A percentile compares a stretch with the other conserved stretches of the same genome.
phyloP scores from a whole-genome alignment of 2,888 invertebrate species.

The Hypomecis punctinalis region DNA sequence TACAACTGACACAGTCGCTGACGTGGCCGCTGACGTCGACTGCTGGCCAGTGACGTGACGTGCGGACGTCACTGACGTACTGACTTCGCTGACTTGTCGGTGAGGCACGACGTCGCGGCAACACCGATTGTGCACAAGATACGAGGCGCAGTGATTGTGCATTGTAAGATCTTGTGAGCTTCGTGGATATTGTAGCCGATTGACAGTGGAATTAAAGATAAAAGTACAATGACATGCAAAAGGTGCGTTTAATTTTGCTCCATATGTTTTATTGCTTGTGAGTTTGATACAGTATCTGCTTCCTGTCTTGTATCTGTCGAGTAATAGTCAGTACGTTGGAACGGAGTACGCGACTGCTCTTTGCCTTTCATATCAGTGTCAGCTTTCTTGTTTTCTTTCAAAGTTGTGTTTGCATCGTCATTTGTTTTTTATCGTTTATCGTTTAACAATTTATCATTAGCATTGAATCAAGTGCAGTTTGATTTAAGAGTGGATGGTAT shows the following conservation, averaged over 20 bases:
- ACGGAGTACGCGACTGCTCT: slow-evolving; percentile 8
- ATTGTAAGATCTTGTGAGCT: slow-evolving; percentile 25
- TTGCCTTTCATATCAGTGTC: slow-evolving; percentile 27
- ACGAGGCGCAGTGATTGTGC: slow-evolving; percentile 61
- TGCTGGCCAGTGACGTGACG: slow-evolving; percentile 48
- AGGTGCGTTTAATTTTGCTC: slow-evolving; percentile 31
- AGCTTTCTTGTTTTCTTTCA: slow-evolving; percentile 24
- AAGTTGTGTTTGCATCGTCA: slow-evolving; percentile 7
- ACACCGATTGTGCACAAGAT: slow-evolving; percentile 77
- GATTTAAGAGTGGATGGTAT: slow-evolving; percentile 38
- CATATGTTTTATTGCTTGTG: slow-evolving; percentile 34
- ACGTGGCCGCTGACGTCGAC: slow-evolving; percentile 43
- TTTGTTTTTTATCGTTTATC: slow-evolving; percentile 6
- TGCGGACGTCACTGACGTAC: slow-evolving; percentile 40
- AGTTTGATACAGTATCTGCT: slow-evolving; percentile 38
- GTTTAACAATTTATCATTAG: slow-evolving; percentile 25
- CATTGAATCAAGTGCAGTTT: slow-evolving; percentile 26
- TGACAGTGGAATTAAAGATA: slow-evolving; percentile 62
- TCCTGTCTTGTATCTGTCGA: slow-evolving; percentile 38
- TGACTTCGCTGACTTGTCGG: slow-evolving; percentile 31
- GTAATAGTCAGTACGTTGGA: slow-evolving; percentile 25
- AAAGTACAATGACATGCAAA: slow-evolving; percentile 29
- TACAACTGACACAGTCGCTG: slow-evolving; percentile 40
- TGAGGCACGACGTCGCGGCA: slow-evolving; percentile 48
- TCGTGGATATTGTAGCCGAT: slow-evolving; percentile 46